Conservation (phyloP, 2,797 vertebrate genomes). For the Gymnoscopelus microlampas region DNA sequence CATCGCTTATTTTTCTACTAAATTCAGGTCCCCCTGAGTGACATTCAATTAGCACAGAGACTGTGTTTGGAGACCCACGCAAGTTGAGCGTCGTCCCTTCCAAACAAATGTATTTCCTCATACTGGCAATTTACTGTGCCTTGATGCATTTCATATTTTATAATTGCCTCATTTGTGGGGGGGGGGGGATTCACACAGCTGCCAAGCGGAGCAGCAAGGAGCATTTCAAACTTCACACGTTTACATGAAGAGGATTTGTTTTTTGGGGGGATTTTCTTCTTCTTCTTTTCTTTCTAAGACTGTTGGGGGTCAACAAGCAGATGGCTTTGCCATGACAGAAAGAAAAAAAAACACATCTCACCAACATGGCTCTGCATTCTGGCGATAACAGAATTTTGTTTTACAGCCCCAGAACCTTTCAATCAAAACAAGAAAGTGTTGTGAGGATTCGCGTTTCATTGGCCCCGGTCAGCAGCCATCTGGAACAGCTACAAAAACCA, state of each 20-base stretch:
- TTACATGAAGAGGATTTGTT: conserved; percentile 45
- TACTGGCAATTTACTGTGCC: conserved; percentile 42
- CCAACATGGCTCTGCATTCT: conserved; percentile 54
- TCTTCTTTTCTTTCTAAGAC: conserved; percentile 19
- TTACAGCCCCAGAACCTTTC: conserved; percentile 39
- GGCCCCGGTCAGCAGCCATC: conserved; percentile 42
- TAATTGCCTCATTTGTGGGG: conserved; percentile 49
- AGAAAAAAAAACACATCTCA: conserved; percentile 22
- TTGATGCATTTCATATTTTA: conserved; percentile 23
- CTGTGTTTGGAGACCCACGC: conserved; percentile 40
- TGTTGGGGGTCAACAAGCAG: conserved; percentile 52
- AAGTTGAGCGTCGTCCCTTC: conserved; percentile 50
- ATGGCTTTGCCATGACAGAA: conserved; percentile 41
- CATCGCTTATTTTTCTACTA: neutral
- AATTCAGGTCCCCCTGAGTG: conserved; percentile 40
- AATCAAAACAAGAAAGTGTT: conserved; percentile 36
- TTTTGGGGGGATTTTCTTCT: neutral
- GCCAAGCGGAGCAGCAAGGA: conserved; percentile 25
- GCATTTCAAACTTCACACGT: conserved; percentile 45
- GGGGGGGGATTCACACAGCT: conserved; percentile 51
- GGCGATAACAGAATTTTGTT: conserved; percentile 61
- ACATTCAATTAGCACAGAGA: conserved; percentile 52
- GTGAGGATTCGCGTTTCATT: conserved; percentile 19
- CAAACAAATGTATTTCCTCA: conserved; percentile 56
- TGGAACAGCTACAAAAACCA: conserved; percentile 38